Percentiles rank a stretch among this genome's conserved stretches.
phyloP scores from a whole-genome alignment of 2,797 vertebrate genomes.

The Periophthalmus magnuspinnatus region DNA sequence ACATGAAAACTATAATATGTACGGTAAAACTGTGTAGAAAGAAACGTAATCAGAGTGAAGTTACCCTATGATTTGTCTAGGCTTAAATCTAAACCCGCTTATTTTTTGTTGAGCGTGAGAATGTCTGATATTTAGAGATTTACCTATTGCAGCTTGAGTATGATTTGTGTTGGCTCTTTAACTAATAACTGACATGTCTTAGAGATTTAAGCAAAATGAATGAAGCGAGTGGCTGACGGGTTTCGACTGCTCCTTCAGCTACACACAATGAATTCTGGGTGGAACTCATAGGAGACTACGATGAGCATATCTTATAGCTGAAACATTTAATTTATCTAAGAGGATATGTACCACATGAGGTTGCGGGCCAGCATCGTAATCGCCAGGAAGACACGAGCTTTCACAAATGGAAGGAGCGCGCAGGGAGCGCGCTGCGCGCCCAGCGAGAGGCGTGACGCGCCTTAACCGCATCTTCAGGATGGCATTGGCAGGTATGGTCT shows the following conservation, averaged over 20 bases:
- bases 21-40: too few species aligned
- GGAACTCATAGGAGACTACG: not conserved
- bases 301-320: not conserved
- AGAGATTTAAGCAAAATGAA: not conserved
- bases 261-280: not conserved
- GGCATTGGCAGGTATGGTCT: constrained; percentile 60
- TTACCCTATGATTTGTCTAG: too few species aligned
- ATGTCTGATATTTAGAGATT: too few species aligned
- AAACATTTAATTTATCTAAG: not conserved
- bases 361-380: not conserved
- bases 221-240: not conserved
- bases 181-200: not conserved
- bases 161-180: not conserved
- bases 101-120: too few species aligned
- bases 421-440: constrained; percentile 62
- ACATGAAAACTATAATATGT: too few species aligned
- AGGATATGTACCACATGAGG: not conserved
- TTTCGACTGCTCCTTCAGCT: not conserved
- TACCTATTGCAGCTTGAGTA: not conserved
- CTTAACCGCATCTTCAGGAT: constrained; percentile 64
- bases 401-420: constrained; percentile 38
- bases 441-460: constrained; percentile 66
- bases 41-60: too few species aligned
- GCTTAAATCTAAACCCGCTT: too few species aligned
- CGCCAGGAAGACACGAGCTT: constrained; percentile 24